phyloP scores from a whole-genome alignment of 2,113 vertebrate genomes.

The Alligator sinensis region DNA sequence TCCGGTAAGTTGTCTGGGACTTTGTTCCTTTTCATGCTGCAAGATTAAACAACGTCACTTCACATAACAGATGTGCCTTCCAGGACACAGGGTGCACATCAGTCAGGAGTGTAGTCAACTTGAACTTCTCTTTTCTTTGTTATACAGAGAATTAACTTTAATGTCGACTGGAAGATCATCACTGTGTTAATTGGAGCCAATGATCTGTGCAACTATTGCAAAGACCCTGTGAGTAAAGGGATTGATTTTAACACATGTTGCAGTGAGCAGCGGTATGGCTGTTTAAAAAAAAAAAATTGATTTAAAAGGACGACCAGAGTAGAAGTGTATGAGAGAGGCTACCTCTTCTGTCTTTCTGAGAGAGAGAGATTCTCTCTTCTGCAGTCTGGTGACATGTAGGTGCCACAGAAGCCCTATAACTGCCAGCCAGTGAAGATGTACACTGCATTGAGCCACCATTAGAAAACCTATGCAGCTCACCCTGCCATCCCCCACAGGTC shows the following conservation, averaged over 20 bases:
- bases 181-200: slow-evolving; percentile 87
- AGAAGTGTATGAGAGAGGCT: background rate
- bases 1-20: slow-evolving; percentile 75
- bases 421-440: background rate
- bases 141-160: slow-evolving; percentile 86
- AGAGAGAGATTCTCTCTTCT: background rate
- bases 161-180: slow-evolving; percentile 93
- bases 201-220: slow-evolving; percentile 91
- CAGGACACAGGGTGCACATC: fast-evolving
- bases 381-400: background rate
- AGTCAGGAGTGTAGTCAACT: background rate
- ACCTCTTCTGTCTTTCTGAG: background rate
- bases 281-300: background rate
- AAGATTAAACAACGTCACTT: background rate
- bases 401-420: background rate
- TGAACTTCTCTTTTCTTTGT: slow-evolving; percentile 10
- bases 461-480: background rate
- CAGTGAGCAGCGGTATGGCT: background rate
- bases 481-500: background rate
- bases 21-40: background rate
- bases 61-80: background rate
- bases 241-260: background rate
- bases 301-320: background rate
- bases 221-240: slow-evolving; percentile 82
- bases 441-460: background rate